Evolutionary conservation across 2,113 vertebrate species (phyloP), one percentile per base, ranked within the genome.

Genomic region (Gasterosteus aculeatus): DNA sequence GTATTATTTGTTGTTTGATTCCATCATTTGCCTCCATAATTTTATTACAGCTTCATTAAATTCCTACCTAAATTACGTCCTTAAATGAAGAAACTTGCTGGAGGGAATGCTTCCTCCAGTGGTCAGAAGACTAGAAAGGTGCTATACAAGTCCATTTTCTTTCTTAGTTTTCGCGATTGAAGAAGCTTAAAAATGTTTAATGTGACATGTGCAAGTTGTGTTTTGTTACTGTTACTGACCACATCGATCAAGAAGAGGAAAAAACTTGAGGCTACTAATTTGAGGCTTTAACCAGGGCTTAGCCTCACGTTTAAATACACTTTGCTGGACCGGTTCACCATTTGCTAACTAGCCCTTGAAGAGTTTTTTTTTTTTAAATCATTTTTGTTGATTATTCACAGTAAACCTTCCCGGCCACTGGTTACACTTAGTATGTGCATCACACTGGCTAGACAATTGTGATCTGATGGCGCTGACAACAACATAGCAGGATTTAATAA

Each of bases 271-370:
- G n/a, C 33, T 33, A 38, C 35, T 38, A 4, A 33, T 33, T 38
- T 38, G 35, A 38, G 35, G 65, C 46, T 54, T 65, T 46, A 31
- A 79, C 26, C 9, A 22, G 12, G 51, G 54, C 63, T 77, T 69
- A 47, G 62, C 7, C 3, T 26, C 22, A 53, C 22, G 51, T 64
- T 71, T 8, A 42, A 69, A 79, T 4, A 12, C n/a, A 26, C 22
- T 61, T 29, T 75, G 80, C 53, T 69, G 29, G 63, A 77, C 69
- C 68, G 56, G 26, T 67, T 67, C 65, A 41, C 39, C 5, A 15
- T 59, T 80, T 72, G 44, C 68, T 72, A 81, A 72, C 75, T n/a
- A 41, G 31, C 44, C 33, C 26, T 56, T 3, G 38, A 38, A 69
- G 74, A 1, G 38, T 10, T 38, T 64, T 19, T 57, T 57, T 67